These are phyloP conservation scores for Cerastoderma edule DNA, from an alignment of 2,888 invertebrate species.

Conservation along the genomic window DNA sequence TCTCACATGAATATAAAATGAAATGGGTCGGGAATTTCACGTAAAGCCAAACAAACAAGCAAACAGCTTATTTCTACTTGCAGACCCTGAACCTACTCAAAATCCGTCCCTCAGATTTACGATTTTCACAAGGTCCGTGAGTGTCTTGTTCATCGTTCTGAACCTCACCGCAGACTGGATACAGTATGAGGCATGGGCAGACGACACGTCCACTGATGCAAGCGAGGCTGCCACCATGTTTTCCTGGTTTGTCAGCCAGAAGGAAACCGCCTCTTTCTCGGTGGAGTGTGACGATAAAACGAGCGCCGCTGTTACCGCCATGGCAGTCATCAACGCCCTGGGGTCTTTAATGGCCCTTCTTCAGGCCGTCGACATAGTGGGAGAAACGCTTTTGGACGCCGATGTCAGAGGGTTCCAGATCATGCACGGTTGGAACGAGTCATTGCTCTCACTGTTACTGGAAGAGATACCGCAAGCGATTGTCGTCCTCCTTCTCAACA, in stretches of 20 bases:
- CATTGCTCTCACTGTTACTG: background rate
- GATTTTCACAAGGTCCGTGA: background rate
- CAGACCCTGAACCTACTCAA: too few species aligned
- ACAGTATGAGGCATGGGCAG: background rate
- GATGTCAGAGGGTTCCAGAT: background rate
- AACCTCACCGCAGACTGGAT: conserved; percentile 1
- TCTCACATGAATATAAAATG: too few species aligned
- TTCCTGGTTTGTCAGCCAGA: background rate
- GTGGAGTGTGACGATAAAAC: background rate
- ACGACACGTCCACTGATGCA: background rate
- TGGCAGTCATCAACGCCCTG: background rate
- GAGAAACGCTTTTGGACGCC: background rate
- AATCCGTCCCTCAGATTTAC: background rate
- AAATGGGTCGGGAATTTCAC: too few species aligned
- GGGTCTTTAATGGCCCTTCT: background rate
- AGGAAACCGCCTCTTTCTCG: background rate
- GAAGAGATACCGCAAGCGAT: conserved; percentile 13
- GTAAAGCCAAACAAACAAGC: too few species aligned
- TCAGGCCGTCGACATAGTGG: background rate
- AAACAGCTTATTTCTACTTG: too few species aligned
- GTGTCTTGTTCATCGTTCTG: background rate
- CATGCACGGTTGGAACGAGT: background rate
- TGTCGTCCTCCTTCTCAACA: background rate
- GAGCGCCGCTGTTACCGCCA: background rate
- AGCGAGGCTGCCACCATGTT: background rate